Evolutionary conservation across 2,113 vertebrate species (phyloP), one percentile per base, ranked within the genome.

Genomic region (Ciconia stormi): DNA sequence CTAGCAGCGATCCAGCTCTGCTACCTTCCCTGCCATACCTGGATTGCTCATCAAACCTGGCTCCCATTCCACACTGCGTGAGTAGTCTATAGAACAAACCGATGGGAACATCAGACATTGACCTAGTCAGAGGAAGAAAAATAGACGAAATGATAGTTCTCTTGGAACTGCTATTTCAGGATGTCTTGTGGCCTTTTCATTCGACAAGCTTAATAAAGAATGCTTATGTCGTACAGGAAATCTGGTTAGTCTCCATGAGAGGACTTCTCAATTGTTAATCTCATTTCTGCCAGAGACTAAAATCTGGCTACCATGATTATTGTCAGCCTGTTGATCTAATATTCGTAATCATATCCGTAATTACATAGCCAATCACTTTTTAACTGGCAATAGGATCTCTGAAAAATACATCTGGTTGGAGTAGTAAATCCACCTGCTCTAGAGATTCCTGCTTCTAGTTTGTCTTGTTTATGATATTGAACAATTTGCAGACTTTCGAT

Each of bases 211-310:
- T 69, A 89, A 87, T 82, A 82, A 76, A 67, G 72, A 94, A 82
- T 93, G 56, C 19, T 82, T 85, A 50, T 90, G 74, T 73, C 3
- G 25, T 32, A 36, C 95, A 95, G 94, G 94, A 97, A 95, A 95
- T 97, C 62, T 96, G 83, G 83, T 96, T 91, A 93, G 77, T 73
- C 74, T 95, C 95, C 49, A 58, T 61, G 93, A 93, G 80, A 94
- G 49, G 88, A 91, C 22, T 89, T 87, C 91, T 95, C 89, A 87
- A 76, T 95, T 91, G 91, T 94, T 97, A 96, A 97, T 97, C 70
- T 94, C 81, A 89, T 97, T 97, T 97, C 89, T 96, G 91, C 93
- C 84, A 92, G 89, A 96, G 94, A 97, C 90, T 89, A 82, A 95
- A 96, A 95, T 95, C 89, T 95, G 83, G 93, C 91, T 82, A 92